A percentile compares a stretch with the other conserved stretches of the same genome.
These are phyloP conservation scores for Condylostylus longicornis DNA, from an alignment of 1,140 invertebrate genomes.

Conservation along the genomic window DNA sequence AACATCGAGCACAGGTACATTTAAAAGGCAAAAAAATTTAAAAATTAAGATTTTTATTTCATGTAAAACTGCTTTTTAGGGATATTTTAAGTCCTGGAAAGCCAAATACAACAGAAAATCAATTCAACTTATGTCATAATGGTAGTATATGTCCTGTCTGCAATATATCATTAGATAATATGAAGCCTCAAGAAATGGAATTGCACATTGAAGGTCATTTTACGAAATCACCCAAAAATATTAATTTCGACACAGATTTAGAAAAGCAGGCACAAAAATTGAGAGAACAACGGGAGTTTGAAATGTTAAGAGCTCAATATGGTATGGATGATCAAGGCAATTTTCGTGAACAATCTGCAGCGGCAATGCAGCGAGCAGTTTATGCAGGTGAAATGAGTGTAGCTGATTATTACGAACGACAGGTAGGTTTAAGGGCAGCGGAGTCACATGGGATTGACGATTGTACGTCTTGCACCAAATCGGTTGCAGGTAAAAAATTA, in stretches of 20 bases:
- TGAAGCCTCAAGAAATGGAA: constrained; percentile 9
- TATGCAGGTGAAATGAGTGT: constrained; percentile 71
- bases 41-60: background rate
- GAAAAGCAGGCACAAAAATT: constrained; percentile 55
- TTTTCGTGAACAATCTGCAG: constrained; percentile 65
- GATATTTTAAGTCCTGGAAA: constrained; percentile 37
- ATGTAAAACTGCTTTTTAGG: constrained; percentile 22
- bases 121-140: background rate
- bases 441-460: constrained; percentile 68
- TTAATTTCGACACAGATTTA: constrained; percentile 21
- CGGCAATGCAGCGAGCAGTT: constrained; percentile 69
- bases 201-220: constrained; percentile 56
- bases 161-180: constrained; percentile 4
- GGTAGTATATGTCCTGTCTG: constrained; percentile 36
- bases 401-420: constrained; percentile 69
- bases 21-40: constrained; percentile 32
- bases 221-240: constrained; percentile 18
- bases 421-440: constrained; percentile 54
- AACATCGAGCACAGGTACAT: constrained; percentile 69
- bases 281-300: constrained; percentile 65
- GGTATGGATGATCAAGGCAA: constrained; percentile 78
- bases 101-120: constrained; percentile 5
- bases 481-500: too few relatives aligned
- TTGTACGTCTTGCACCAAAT: constrained; percentile 54
- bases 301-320: constrained; percentile 64